Conservation (phyloP, 1,140 invertebrate genomes). For the Himalopsyche phryganea region DNA sequence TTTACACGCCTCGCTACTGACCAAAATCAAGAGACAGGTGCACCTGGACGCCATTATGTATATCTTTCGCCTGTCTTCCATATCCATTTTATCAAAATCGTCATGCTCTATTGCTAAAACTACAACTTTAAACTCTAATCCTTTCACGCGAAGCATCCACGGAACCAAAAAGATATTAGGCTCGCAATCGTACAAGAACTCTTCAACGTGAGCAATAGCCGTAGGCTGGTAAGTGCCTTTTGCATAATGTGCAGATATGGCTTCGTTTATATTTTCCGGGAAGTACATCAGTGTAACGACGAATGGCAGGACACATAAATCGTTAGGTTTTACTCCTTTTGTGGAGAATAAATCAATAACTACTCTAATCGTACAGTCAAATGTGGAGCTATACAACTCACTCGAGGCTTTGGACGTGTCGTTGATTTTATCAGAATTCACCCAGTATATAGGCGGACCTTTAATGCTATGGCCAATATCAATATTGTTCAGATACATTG, state of each 20-base stretch:
- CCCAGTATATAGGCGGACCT: slow-evolving; percentile 42
- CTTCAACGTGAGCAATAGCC: slow-evolving; percentile 38
- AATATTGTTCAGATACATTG: slow-evolving; percentile 36
- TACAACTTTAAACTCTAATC: slow-evolving; percentile 43
- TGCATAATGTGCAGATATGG: slow-evolving; percentile 38
- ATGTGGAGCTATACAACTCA: slow-evolving; percentile 16
- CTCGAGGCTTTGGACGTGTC: slow-evolving; percentile 2
- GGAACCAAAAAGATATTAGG: slow-evolving; percentile 40
- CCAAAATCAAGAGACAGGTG: slow-evolving; percentile 40
- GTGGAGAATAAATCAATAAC: slow-evolving; percentile 41
- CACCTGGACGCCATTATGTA: slow-evolving; percentile 44
- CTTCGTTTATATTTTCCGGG: slow-evolving; percentile 37
- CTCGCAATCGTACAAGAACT: slow-evolving; percentile 35
- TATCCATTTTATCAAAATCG: slow-evolving; percentile 39
- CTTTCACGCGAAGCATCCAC: slow-evolving; percentile 42
- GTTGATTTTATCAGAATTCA: slow-evolving; percentile 28
- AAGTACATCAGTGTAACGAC: slow-evolving; percentile 34
- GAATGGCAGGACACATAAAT: slow-evolving; percentile 43
- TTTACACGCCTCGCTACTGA: slow-evolving; percentile 35
- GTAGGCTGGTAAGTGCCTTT: slow-evolving; percentile 39
- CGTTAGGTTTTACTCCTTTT: slow-evolving; percentile 42
- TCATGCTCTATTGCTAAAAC: slow-evolving; percentile 41
- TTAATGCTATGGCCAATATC: slow-evolving; percentile 36
- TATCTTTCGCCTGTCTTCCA: slow-evolving; percentile 39
- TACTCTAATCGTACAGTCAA: slow-evolving; percentile 35